phyloP scores from a whole-genome alignment of 2,888 invertebrate species.

The Aethes cnicana region DNA sequence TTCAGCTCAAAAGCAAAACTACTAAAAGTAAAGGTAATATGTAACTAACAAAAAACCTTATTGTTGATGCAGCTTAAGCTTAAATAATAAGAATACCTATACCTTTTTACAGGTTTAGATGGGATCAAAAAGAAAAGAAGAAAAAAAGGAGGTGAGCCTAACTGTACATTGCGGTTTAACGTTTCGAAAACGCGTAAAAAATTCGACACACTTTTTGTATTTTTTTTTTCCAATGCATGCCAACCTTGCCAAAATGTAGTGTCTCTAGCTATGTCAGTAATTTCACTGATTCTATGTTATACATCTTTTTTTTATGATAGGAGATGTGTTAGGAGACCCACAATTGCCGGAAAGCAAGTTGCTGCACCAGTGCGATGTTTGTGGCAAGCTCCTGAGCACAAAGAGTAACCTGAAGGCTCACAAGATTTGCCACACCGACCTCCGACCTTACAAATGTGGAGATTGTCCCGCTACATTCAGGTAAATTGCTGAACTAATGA shows the following conservation, averaged over 20 bases:
- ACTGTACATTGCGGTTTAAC: no score
- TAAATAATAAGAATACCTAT: no score
- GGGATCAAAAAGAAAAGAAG: slow-evolving; percentile 61
- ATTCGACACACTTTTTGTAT: no score
- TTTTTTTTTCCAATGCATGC: no score
- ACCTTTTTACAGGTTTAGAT: slow-evolving; percentile 36
- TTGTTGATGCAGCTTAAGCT: no score
- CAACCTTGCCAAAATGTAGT: no score
- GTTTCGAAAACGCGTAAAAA: no score
- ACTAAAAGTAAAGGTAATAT: slow-evolving; percentile 39
- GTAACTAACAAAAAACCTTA: neutral
- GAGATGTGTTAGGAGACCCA: slow-evolving; percentile 39
- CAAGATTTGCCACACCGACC: slow-evolving; percentile 69
- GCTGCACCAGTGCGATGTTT: slow-evolving; percentile 72
- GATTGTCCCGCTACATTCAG: slow-evolving; percentile 68
- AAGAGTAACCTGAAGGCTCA: slow-evolving; percentile 73
- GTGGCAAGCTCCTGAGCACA: slow-evolving; percentile 71
- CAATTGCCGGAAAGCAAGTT: slow-evolving; percentile 55
- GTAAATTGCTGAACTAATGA: no score
- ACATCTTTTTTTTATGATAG: slow-evolving; percentile 37
- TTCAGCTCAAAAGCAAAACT: slow-evolving; percentile 48
- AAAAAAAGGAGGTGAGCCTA: slow-evolving; percentile 63
- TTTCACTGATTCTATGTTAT: no score
- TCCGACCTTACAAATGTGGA: slow-evolving; percentile 60
- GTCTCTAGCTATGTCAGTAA: no score